phyloP scores from a whole-genome alignment of 2,888 invertebrate genomes.

The Myopa testacea region DNA sequence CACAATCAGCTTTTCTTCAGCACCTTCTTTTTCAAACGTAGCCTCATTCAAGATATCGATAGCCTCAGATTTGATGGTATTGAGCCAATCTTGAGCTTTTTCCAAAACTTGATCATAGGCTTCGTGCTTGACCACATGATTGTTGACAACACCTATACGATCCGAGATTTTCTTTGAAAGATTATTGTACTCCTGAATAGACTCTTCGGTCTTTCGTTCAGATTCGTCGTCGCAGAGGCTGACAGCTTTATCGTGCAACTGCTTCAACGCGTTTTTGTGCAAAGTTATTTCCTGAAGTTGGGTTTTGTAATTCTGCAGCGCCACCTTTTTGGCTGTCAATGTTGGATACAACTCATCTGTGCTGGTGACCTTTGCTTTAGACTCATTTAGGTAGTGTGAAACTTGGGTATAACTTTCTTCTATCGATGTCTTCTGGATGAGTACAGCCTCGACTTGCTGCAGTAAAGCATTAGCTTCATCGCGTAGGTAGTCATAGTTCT shows the following conservation, averaged over 20 bases:
- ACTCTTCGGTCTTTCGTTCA: constrained; percentile 78
- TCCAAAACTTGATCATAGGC: constrained; percentile 84
- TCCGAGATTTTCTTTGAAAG: constrained; percentile 77
- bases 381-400: constrained; percentile 86
- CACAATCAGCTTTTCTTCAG: constrained; percentile 79
- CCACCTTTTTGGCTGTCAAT: constrained; percentile 88
- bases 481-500: constrained; percentile 85
- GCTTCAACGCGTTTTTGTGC: constrained; percentile 86
- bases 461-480: constrained; percentile 87
- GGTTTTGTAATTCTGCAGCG: constrained; percentile 83
- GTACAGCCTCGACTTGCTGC: constrained; percentile 87
- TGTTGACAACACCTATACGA: constrained; percentile 76
- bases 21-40: constrained; percentile 82
- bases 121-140: constrained; percentile 84
- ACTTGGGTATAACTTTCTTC: constrained; percentile 92
- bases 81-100: constrained; percentile 85
- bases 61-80: constrained; percentile 82
- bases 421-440: constrained; percentile 91
- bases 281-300: constrained; percentile 87
- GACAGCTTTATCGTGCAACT: constrained; percentile 84
- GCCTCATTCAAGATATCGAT: constrained; percentile 82
- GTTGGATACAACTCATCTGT: constrained; percentile 81
- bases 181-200: constrained; percentile 78
- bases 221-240: constrained; percentile 84
- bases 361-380: constrained; percentile 79